Evolutionary conservation across 2,888 invertebrate genomes (phyloP), one percentile per base, ranked within the genome.

Genomic region (Prosapia bicincta): DNA sequence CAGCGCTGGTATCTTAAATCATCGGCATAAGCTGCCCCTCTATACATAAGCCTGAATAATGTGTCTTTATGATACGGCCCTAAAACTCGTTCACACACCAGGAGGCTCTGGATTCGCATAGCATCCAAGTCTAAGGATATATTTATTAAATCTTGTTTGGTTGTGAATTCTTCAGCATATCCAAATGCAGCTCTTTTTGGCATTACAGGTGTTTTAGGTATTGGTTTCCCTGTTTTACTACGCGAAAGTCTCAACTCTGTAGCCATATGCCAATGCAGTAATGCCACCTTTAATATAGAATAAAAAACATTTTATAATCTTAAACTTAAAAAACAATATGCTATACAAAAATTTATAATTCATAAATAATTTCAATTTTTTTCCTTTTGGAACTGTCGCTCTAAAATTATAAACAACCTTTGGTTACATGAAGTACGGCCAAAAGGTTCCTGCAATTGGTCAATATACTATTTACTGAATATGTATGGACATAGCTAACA

Each of bases 11-110:
- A 93, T 74, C 85, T 84, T 30, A 86, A 83, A 30, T 86, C 85
- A 81, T 88, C 88, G 1, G 88, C 87, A 82, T 88, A 88, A 6
- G 87, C 86, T 3, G 87, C 88, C 6, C 86, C 89, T 81, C 92
- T 86, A 84, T 89, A 91, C 89, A 92, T 92, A 78, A 92, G 86
- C 69, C 92, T 88, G 85, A 93, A 96, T 76, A 96, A 89, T 76
- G 94, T 93, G 85, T 97, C 97, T 84, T 94, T 94, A 86, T 98
- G 97, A 80, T 89, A 86, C 0, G 91, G 88, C 0, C 97, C 97
- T 26, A 98, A 88, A 82, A 97, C 93, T 82, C 97, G 88, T 86
- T 95, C 94, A 79, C 94, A 92, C 80, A 97, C 94, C 38, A 98
- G 86, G 81, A 98, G 87, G 83, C 96, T 92, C 86, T 97, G 96